A percentile compares a stretch with the other conserved stretches of the same genome.
Conservation (phyloP, 1,140 invertebrate species). For the Temnothorax curvispinosus region DNA sequence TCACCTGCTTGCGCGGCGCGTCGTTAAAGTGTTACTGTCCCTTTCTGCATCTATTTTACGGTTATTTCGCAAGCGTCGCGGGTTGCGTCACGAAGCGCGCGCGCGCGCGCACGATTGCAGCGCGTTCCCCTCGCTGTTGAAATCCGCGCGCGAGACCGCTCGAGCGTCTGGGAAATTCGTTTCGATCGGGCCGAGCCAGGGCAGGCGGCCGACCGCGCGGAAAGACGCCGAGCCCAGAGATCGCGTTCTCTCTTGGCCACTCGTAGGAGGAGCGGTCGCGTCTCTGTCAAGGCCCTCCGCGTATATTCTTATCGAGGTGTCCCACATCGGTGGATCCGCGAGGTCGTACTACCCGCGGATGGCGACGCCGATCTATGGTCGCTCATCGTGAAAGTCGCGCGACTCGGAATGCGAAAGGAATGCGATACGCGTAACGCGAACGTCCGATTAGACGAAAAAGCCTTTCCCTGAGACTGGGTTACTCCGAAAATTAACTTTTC, state of each 20-base stretch:
- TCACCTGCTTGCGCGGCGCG: neutral
- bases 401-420: neutral
- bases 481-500: neutral
- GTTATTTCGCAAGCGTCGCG: constrained; percentile 32
- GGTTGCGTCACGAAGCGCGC: constrained; percentile 20
- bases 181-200: constrained; percentile 35
- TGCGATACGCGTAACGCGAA: neutral
- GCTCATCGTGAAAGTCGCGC: neutral
- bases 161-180: constrained; percentile 56
- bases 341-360: constrained; percentile 42
- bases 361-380: neutral
- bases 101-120: neutral
- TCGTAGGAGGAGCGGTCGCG: constrained; percentile 57
- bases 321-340: constrained; percentile 63
- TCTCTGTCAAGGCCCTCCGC: constrained; percentile 64
- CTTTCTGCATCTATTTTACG: constrained; percentile 24
- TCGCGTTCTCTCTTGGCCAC: constrained; percentile 33
- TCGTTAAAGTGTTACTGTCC: constrained; percentile 19
- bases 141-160: constrained; percentile 3
- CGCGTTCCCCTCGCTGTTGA: constrained; percentile 49
- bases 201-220: neutral
- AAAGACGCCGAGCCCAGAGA: constrained; percentile 8
- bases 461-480: neutral
- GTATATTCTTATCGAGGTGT: constrained; percentile 66
- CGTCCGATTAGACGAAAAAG: neutral